Evolutionary conservation across 2,797 vertebrate species (phyloP).

Genomic region (Eospalax fontanierii): DNA sequence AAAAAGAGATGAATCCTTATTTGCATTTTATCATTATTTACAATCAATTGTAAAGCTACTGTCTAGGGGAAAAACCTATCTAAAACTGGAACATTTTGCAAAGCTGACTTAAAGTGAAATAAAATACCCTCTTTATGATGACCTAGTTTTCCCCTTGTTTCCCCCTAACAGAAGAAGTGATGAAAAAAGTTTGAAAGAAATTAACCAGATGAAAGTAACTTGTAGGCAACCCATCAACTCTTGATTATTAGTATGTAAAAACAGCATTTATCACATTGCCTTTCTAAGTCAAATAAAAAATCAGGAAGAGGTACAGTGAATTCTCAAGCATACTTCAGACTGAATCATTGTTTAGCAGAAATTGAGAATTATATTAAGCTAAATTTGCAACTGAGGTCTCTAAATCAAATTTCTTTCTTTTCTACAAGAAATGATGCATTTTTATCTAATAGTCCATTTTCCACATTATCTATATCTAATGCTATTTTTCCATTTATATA

Average conservation of each 20-base stretch:
- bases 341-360: constrained; percentile 84
- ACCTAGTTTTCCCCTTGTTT: constrained; percentile 81
- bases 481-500: constrained; percentile 78
- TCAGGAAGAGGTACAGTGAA: constrained; percentile 81
- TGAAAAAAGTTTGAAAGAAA: constrained; percentile 80
- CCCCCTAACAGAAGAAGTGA: constrained; percentile 76
- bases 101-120: constrained; percentile 79
- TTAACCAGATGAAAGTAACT: constrained; percentile 84
- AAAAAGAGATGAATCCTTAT: constrained; percentile 69
- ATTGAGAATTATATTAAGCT: constrained; percentile 81
- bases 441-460: constrained; percentile 72
- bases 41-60: constrained; percentile 71
- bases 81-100: constrained; percentile 69
- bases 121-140: constrained; percentile 76
- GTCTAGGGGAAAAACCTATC: constrained; percentile 52
- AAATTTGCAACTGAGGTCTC: constrained; percentile 80
- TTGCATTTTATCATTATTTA: constrained; percentile 81
- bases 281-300: constrained; percentile 83
- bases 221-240: constrained; percentile 79
- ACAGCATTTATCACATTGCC: constrained; percentile 82
- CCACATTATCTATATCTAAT: constrained; percentile 55
- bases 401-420: constrained; percentile 77
- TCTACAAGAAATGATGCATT: constrained; percentile 76
- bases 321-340: constrained; percentile 85
- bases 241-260: constrained; percentile 87